Base-by-base conservation (phyloP, 2,113 vertebrate genomes). In the Microcebus tavaratra region DNA sequence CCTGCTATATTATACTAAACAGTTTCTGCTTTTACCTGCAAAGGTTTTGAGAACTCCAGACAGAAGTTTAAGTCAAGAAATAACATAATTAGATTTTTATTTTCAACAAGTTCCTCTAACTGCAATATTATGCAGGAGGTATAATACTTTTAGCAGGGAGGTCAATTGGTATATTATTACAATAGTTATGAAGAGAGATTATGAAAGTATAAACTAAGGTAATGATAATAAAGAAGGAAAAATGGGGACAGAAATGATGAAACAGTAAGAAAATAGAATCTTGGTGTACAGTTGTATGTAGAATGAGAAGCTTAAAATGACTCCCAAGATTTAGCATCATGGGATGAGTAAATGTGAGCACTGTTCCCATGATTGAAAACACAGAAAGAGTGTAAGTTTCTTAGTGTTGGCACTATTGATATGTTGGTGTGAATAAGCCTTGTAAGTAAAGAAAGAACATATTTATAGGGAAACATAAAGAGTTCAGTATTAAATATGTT, bases 401-500 rank as follows among this genome's bases (percentile, higher is more conserved):
- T 94, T 20, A 59, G 34, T 67, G 34, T 39, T 42, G 15, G n/a
- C 8, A n/a, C 29, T 72, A 53, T 27, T 73, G 75, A 63, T 25
- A 95, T 80, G 27, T 92, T 87, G n/a, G 20, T n/a, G 13, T 59
- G 31, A 95, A 83, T 73, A 92, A 95, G 10, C 31, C 57, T 48
- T 88, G 3, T 23, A 88, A 36, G 70, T 27, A 79, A 18, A 94
- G 39, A 81, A 65, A 78, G 78, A 61, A 9, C 21, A 21, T 65
- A 82, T 75, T 90, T 80, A 88, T 8, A 63, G 23, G 29, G 50
- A n/a, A 92, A 94, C 53, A 79, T 68, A 79, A 55, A 84, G 27
- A 92, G 27, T 39, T 90, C 63, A 73, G 53, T 57, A 8, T 75
- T 83, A 57, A 20, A 12, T 89, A 9, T 79, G 67, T 20, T 89